phyloP scores from a whole-genome alignment of 2,888 invertebrate species.

The Serrognathus titanus region DNA sequence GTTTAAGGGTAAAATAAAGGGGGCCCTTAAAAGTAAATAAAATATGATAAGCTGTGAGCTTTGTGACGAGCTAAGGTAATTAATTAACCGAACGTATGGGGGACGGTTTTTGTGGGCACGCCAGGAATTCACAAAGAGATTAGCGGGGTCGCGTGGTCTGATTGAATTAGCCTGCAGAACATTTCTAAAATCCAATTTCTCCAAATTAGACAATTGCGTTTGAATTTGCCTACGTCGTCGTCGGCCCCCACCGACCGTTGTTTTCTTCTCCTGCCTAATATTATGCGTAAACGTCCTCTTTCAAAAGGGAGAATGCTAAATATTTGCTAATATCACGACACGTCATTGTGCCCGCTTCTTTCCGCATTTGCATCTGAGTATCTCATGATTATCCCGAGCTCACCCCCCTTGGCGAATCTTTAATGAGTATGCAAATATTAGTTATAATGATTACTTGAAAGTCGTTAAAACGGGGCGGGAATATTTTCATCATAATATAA shows the following conservation, averaged over 20 bases:
- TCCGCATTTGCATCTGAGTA: constrained; percentile 12
- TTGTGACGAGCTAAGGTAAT: constrained; percentile 21
- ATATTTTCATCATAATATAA: too few species aligned
- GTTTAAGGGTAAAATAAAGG: background rate
- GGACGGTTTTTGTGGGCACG: constrained; percentile 25
- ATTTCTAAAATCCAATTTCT: constrained; percentile 35
- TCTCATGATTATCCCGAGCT: constrained; percentile 6
- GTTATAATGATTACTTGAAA: too few species aligned
- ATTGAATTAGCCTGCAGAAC: constrained; percentile 35
- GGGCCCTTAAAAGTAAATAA: background rate
- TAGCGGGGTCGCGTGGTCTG: constrained; percentile 33
- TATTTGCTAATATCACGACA: background rate
- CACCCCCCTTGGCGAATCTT: background rate
- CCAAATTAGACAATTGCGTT: constrained; percentile 41
- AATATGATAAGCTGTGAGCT: constrained; percentile 4
- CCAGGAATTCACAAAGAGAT: constrained; percentile 33
- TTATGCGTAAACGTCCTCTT: too few species aligned
- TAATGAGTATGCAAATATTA: constrained; percentile 7
- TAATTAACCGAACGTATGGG: constrained; percentile 30
- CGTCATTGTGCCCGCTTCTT: too few species aligned
- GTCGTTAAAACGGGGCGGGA: too few species aligned
- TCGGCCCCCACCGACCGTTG: background rate
- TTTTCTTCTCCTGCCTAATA: too few species aligned
- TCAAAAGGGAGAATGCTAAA: background rate
- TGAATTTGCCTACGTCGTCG: constrained; percentile 35